Percentiles rank a stretch among this genome's conserved stretches.
phyloP scores from a whole-genome alignment of 2,888 invertebrate species.

The Cecidostiba fungosa region DNA sequence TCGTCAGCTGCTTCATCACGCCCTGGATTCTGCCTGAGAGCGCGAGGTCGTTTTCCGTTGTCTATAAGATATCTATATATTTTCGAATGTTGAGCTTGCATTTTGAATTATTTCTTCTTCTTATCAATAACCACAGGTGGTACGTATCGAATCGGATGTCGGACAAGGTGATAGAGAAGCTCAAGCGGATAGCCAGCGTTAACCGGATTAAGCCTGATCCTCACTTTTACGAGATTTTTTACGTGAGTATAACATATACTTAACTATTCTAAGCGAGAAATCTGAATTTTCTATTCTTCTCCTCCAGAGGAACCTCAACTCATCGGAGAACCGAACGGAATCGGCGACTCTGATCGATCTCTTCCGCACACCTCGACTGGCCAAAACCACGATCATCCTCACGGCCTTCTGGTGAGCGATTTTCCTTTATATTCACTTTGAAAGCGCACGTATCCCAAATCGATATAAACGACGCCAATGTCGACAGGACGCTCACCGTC shows the following conservation, averaged over 20 bases:
- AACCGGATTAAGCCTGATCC: slow-evolving; percentile 80
- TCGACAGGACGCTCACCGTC: slow-evolving; percentile 87
- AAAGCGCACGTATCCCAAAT: not conserved
- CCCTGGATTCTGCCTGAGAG: slow-evolving; percentile 82
- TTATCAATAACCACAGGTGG: slow-evolving; percentile 81
- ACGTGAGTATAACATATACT: slow-evolving; percentile 72
- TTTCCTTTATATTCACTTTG: not conserved
- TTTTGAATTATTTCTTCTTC: not conserved
- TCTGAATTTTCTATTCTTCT: slow-evolving; percentile 29
- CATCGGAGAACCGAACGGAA: slow-evolving; percentile 72
- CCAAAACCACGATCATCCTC: slow-evolving; percentile 80
- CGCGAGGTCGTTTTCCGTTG: slow-evolving; percentile 77
- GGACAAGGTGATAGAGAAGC: slow-evolving; percentile 80
- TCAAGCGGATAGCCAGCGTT: slow-evolving; percentile 81
- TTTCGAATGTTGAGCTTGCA: not conserved
- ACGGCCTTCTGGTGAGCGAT: slow-evolving; percentile 67
- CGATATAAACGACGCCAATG: not conserved
- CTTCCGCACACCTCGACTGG: slow-evolving; percentile 80
- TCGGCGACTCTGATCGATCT: slow-evolving; percentile 79
- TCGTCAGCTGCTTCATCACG: slow-evolving; percentile 78
- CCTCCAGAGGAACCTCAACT: slow-evolving; percentile 75
- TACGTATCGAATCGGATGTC: slow-evolving; percentile 80
- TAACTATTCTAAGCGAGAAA: too few species aligned
- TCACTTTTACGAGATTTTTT: slow-evolving; percentile 78
- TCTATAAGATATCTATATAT: not conserved